Conservation (phyloP, 2,113 vertebrate genomes). For the Myodes glareolus region DNA sequence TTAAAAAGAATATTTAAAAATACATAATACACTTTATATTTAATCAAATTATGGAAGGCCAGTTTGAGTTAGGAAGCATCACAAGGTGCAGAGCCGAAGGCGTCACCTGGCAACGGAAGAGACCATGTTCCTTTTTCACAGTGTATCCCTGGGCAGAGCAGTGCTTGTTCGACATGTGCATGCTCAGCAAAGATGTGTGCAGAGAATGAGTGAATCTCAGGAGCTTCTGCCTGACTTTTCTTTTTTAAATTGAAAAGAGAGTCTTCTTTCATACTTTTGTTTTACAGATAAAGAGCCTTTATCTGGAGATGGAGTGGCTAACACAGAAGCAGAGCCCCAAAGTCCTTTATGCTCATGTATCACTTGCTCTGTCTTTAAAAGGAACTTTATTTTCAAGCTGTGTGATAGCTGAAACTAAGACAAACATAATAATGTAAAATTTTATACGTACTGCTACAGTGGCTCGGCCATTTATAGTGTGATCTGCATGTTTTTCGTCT, state of each 20-base stretch:
- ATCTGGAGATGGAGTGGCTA: neutral
- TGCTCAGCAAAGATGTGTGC: neutral
- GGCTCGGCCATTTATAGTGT: neutral
- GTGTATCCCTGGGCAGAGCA: neutral
- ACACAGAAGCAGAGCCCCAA: neutral
- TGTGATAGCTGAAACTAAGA: neutral
- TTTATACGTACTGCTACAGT: neutral
- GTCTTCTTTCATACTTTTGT: neutral
- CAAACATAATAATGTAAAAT: neutral
- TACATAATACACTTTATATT: neutral
- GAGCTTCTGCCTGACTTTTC: neutral
- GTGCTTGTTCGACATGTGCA: no score
- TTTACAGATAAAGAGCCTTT: slow-evolving; percentile 8
- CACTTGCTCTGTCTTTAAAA: neutral
- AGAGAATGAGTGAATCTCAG: neutral
- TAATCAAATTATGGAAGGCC: neutral
- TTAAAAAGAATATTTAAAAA: slow-evolving; percentile 45
- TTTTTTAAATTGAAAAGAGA: neutral
- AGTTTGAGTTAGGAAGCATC: neutral
- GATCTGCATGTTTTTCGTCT: neutral
- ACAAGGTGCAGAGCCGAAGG: neutral
- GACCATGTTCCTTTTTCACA: neutral
- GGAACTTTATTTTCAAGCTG: slow-evolving; percentile 7
- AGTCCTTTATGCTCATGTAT: neutral
- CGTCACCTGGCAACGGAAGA: neutral